Percentiles rank a stretch among this genome's conserved stretches.
Evolutionary conservation across 2,797 vertebrate genomes (phyloP).

Genomic region (Sebastes melanostomus): DNA sequence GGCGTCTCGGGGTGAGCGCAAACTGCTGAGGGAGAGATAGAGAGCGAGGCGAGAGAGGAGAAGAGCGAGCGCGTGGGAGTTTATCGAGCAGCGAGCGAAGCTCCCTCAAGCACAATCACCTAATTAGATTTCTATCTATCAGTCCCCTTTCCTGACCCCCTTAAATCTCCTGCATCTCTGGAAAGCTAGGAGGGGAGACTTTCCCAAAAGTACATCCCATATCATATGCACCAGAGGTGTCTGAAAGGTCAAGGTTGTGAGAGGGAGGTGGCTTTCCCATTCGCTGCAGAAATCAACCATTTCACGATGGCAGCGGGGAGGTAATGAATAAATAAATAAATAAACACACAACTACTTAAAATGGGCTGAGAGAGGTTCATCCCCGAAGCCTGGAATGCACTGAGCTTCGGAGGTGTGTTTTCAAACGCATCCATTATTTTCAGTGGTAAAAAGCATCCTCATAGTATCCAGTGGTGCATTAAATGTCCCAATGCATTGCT

Average conservation of each 20-base stretch:
- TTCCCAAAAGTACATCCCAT: constrained; percentile 62
- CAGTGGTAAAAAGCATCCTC: constrained; percentile 6
- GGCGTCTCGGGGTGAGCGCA: constrained; percentile 35
- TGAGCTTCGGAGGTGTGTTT: background rate
- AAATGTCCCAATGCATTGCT: background rate
- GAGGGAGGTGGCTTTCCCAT: constrained; percentile 48
- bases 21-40: constrained; percentile 36
- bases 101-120: constrained; percentile 81
- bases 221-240: constrained; percentile 47
- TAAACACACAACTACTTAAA: constrained; percentile 19
- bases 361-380: constrained; percentile 12
- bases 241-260: constrained; percentile 70
- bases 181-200: constrained; percentile 61
- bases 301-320: constrained; percentile 8
- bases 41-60: constrained; percentile 53
- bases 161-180: constrained; percentile 73
- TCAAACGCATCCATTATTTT: constrained; percentile 24
- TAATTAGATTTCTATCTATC: constrained; percentile 84
- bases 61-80: constrained; percentile 72
- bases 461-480: constrained; percentile 8
- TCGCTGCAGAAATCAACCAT: constrained; percentile 40
- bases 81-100: constrained; percentile 77
- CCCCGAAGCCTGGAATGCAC: constrained; percentile 16
- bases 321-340: constrained; percentile 38
- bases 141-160: constrained; percentile 77